Conservation (phyloP, 2,888 invertebrate genomes). For the Yponomeuta cagnagella region DNA sequence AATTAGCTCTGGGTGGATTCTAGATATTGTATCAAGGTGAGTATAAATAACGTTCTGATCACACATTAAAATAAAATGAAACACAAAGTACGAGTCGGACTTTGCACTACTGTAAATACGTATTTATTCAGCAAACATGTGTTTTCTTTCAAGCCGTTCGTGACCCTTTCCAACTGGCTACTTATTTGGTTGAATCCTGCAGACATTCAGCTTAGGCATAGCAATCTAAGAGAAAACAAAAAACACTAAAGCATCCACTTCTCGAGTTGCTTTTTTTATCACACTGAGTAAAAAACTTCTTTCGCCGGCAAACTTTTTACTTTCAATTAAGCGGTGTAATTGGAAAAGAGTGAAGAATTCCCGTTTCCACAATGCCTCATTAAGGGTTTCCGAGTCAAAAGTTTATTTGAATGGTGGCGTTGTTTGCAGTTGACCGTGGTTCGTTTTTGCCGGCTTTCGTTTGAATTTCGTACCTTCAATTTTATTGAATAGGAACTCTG, state of each 20-base stretch:
- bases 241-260: constrained; percentile 2
- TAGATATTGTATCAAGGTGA: too few relatives aligned
- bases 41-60: too few relatives aligned
- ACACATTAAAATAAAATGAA: too few relatives aligned
- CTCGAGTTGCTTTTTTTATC: constrained; percentile 14
- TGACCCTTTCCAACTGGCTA: too few relatives aligned
- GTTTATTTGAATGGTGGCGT: constrained; percentile 44
- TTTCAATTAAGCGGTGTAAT: constrained; percentile 40
- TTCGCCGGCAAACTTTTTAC: constrained; percentile 28
- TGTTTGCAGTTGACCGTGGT: constrained; percentile 52
- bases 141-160: too few relatives aligned
- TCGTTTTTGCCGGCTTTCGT: constrained; percentile 13
- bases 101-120: too few relatives aligned
- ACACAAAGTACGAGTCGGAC: too few relatives aligned
- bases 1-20: too few relatives aligned
- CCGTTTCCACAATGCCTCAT: constrained; percentile 11
- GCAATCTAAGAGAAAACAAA: background rate
- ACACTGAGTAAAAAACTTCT: constrained; percentile 26
- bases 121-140: too few relatives aligned
- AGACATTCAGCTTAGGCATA: too few relatives aligned
- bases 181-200: too few relatives aligned
- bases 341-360: constrained; percentile 34
- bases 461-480: background rate
- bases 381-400: constrained; percentile 25
- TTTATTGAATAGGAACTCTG: background rate